These are phyloP conservation scores for Oxyscelio sp. DNA, from an alignment of 2,888 invertebrate species.

Conservation along the genomic window DNA sequence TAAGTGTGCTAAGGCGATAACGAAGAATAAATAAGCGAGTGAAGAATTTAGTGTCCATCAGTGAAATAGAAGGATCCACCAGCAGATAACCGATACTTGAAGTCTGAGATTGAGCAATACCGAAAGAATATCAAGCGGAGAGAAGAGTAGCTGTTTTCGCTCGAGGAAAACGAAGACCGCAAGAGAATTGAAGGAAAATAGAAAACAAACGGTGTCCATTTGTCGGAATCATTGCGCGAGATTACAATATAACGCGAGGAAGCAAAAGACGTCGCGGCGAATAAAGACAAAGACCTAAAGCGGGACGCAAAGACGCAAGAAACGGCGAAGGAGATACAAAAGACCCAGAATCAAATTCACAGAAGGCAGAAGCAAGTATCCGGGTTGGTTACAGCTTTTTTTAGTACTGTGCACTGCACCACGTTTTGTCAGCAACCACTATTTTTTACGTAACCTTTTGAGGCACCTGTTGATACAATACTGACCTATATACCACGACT, in stretches of 20 bases:
- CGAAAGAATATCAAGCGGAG: neutral
- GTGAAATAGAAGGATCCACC: constrained; percentile 16
- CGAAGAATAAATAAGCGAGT: neutral
- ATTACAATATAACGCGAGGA: constrained; percentile 14
- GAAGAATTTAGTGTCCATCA: constrained; percentile 31
- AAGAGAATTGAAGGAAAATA: too few species aligned
- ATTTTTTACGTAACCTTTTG: constrained; percentile 76
- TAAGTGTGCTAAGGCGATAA: neutral
- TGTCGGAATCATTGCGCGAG: neutral
- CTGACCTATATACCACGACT: constrained; percentile 67
- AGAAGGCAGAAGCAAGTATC: constrained; percentile 65
- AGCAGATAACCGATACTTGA: neutral
- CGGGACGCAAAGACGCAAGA: constrained; percentile 61
- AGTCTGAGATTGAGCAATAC: neutral
- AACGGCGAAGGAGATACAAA: constrained; percentile 65
- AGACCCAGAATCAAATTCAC: constrained; percentile 28
- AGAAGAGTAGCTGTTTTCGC: too few species aligned
- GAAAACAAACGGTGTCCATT: neutral
- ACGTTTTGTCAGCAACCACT: constrained; percentile 57
- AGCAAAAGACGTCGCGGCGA: constrained; percentile 35
- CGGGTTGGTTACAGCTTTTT: constrained; percentile 17
- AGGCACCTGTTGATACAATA: constrained; percentile 76
- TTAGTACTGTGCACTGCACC: constrained; percentile 40
- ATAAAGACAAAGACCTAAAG: constrained; percentile 48
- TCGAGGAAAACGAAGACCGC: too few species aligned